Percentiles rank a stretch among this genome's conserved stretches.
phyloP scores from a whole-genome alignment of 2,888 invertebrate genomes.

The Boloria selene region DNA sequence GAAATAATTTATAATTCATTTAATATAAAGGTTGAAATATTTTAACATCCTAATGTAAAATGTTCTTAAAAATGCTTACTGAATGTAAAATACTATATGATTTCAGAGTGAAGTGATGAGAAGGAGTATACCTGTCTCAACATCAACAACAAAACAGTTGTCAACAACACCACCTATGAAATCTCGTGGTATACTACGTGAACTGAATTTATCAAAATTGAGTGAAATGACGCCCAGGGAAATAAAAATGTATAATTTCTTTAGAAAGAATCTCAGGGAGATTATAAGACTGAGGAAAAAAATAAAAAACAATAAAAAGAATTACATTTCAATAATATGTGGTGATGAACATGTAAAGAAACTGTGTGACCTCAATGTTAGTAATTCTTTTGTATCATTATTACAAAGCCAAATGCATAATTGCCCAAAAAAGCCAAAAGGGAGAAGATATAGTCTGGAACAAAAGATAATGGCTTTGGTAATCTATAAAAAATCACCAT shows the following conservation, averaged over 20 bases:
- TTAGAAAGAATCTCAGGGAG: constrained; percentile 8
- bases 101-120: too few species aligned
- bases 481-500: constrained; percentile 43
- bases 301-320: constrained; percentile 17
- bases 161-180: too few species aligned
- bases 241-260: constrained; percentile 17
- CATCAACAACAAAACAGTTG: too few species aligned
- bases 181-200: constrained; percentile 7
- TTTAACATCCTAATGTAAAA: too few species aligned
- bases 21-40: too few species aligned
- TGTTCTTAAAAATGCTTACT: too few species aligned
- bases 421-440: constrained; percentile 27
- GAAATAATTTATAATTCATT: too few species aligned
- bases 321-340: constrained; percentile 8
- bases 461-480: constrained; percentile 32
- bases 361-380: constrained; percentile 16
- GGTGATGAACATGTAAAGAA: constrained; percentile 15
- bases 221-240: constrained; percentile 15
- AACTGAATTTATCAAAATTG: constrained; percentile 13
- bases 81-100: too few species aligned
- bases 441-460: constrained; percentile 27
- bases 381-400: constrained; percentile 25
- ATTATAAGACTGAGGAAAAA: constrained; percentile 18
- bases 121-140: too few species aligned
- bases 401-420: constrained; percentile 33